A percentile compares a stretch with the other conserved stretches of the same genome.
Evolutionary conservation across 1,140 invertebrate genomes (phyloP).

Genomic region (Pteromalus puparum): DNA sequence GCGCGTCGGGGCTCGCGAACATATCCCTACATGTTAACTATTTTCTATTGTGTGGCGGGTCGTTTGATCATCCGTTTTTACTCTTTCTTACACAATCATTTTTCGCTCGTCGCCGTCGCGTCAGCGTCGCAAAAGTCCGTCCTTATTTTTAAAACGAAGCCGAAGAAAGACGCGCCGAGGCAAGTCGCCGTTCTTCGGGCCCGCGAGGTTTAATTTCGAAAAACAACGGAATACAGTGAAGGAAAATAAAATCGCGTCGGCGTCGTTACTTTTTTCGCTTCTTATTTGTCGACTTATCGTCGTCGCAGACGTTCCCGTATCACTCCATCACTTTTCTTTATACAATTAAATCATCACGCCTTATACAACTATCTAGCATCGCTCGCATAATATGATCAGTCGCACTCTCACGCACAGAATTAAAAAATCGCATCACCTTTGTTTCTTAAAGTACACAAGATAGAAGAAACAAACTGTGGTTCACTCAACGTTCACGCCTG

Average conservation of each 20-base stretch:
- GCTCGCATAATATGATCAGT: conserved; percentile 36
- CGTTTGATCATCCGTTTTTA: conserved; percentile 28
- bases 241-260: conserved; percentile 45
- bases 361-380: conserved; percentile 49
- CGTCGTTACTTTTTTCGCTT: conserved; percentile 35
- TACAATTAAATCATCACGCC: conserved; percentile 51
- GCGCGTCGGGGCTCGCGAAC: conserved; percentile 64
- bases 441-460: neutral
- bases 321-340: conserved; percentile 39
- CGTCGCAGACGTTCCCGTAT: conserved; percentile 48
- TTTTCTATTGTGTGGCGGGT: conserved; percentile 65
- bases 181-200: neutral
- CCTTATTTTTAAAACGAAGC: neutral
- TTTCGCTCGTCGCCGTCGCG: neutral
- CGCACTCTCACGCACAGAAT: conserved; percentile 43
- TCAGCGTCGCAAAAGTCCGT: conserved; percentile 33
- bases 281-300: conserved; percentile 47
- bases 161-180: neutral
- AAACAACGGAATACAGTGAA: conserved; percentile 32
- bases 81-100: conserved; percentile 13
- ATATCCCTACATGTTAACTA: conserved; percentile 67
- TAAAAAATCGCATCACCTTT: neutral
- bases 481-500: conserved; percentile 17
- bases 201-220: conserved; percentile 27
- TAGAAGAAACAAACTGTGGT: neutral